Base-by-base conservation (phyloP, 2,113 vertebrate genomes). In the Arizona elegans region DNA sequence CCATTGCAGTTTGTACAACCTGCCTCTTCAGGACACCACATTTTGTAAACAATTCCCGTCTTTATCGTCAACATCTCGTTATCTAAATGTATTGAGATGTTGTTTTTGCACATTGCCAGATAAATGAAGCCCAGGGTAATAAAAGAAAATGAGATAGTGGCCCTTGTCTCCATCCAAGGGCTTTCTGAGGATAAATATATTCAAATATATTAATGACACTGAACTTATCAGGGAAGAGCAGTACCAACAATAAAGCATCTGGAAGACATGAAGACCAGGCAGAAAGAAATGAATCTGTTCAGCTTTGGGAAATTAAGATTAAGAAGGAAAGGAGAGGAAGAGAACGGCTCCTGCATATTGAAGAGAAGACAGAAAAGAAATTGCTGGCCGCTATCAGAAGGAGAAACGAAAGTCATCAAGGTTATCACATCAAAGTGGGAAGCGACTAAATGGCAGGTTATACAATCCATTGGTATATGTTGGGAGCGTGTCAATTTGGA, bases 11-110 rank as follows among this genome's bases (percentile, higher is more conserved):
- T 47, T 88, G 12, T 43, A 24, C 88, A 33, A 23, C 21, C 62
- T 38, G 43, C 50, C 54, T 50, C 88, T 58, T 85, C 26, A 29
- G 59, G 56, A 86, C 24, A 21, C 54, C 55, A 26, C 5, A 47
- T 56, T 90, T 86, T 93, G 92, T 53, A 86, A 93, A 59, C 13
- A 26, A 55, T 47, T 4, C 29, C 50, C 54, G 55, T 90, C 88
- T 90, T 90, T 93, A 93, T 93, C 88, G 8, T 89, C 86, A 90
- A 90, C 88, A 93, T 93, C 92, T 93, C 92, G 55, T 93, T 93
- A 93, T 86, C 88, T 75, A 86, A 93, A 93, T 90, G 70, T 59
- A 53, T 90, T 59, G 70, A 93, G 70, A 90, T 55, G 23, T 53
- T 62, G 88, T 11, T 81, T 85, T 38, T 47, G 62, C n/a, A 26